Conservation (phyloP, 1,140 invertebrate genomes). For the Meteorus sp. region DNA sequence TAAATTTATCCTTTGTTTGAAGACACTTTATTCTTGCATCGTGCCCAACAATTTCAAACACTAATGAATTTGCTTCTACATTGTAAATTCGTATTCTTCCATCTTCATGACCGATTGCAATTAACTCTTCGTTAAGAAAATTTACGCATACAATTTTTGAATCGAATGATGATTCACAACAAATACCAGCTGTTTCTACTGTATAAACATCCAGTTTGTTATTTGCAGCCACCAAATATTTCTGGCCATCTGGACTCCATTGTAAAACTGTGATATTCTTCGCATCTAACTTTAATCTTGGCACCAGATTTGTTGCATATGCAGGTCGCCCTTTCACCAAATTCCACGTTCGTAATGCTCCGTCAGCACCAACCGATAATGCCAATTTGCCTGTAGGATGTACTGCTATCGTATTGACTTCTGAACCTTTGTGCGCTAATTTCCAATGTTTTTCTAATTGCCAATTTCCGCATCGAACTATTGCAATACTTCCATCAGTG, state of each 20-base stretch:
- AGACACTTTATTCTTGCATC: conserved; percentile 71
- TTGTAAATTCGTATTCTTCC: conserved; percentile 68
- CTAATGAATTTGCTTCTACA: conserved; percentile 56
- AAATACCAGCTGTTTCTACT: conserved; percentile 70
- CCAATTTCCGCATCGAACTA: conserved; percentile 84
- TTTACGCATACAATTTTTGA: conserved; percentile 67
- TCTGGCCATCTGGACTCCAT: conserved; percentile 71
- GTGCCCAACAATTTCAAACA: conserved; percentile 63
- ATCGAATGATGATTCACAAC: conserved; percentile 63
- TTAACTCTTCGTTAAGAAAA: conserved; percentile 65
- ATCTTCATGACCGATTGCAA: conserved; percentile 72
- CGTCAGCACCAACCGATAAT: conserved; percentile 82
- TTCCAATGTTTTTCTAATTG: conserved; percentile 76
- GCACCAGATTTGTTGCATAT: conserved; percentile 82
- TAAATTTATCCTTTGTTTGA: conserved; percentile 53
- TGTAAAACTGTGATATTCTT: conserved; percentile 60
- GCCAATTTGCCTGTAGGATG: conserved; percentile 90
- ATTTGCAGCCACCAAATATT: conserved; percentile 73
- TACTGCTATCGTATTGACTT: conserved; percentile 72
- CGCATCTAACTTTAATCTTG: conserved; percentile 61
- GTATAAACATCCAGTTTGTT: conserved; percentile 76
- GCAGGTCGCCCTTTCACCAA: conserved; percentile 86
- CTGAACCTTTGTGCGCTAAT: conserved; percentile 70
- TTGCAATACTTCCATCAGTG: conserved; percentile 81
- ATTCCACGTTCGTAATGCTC: conserved; percentile 89